phyloP scores from a whole-genome alignment of 2,888 invertebrate genomes.

The Oxytorus armatus region DNA sequence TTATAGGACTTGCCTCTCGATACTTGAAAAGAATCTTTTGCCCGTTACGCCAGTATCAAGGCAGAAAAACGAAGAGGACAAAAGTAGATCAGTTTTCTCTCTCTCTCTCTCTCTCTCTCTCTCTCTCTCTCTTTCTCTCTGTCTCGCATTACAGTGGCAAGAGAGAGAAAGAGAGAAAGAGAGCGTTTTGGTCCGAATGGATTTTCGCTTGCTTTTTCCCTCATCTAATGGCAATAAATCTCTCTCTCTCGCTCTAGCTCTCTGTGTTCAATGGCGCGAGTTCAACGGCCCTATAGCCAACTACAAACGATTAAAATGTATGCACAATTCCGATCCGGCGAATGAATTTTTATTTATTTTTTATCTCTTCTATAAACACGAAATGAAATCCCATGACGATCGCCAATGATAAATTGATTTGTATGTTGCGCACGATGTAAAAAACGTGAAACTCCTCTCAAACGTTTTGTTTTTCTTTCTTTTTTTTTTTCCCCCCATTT shows the following conservation, averaged over 20 bases:
- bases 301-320: conserved; percentile 23
- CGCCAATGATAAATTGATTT: conserved; percentile 37
- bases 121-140: no score
- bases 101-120: conserved; percentile 13
- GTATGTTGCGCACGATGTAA: conserved; percentile 11
- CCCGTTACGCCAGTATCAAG: conserved; percentile 48
- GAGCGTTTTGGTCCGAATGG: no score
- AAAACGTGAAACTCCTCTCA: conserved; percentile 23
- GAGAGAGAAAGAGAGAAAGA: conserved; percentile 13
- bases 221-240: conserved; percentile 48
- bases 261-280: conserved; percentile 3
- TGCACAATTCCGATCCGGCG: background rate
- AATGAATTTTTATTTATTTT: conserved; percentile 10
- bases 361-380: conserved; percentile 5
- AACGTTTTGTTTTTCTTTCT: no score
- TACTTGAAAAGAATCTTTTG: conserved; percentile 64
- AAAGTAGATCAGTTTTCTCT: conserved; percentile 54
- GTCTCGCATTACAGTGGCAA: no score
- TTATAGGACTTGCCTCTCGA: conserved; percentile 23
- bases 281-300: conserved; percentile 8
- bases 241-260: no score
- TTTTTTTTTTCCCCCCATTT: conserved; percentile 22
- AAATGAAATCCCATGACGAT: background rate
- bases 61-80: conserved; percentile 53
- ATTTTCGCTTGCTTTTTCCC: conserved; percentile 6